Percentiles rank a stretch among this genome's conserved stretches.
These are phyloP conservation scores for Bombus soroeensis DNA, from an alignment of 1,140 invertebrate species.

Conservation along the genomic window DNA sequence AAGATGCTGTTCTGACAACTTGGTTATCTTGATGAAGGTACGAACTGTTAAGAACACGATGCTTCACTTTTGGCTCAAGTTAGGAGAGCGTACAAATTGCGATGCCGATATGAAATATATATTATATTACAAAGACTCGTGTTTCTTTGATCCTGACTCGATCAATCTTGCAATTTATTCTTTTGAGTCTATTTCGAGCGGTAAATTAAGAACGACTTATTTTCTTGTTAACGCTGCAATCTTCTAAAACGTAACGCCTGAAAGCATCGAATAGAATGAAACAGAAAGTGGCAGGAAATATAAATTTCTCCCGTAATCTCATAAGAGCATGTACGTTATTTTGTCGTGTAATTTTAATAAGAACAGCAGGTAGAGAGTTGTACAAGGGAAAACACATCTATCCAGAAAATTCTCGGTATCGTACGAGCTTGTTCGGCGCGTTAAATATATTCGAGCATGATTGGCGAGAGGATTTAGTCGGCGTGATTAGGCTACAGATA, in stretches of 20 bases:
- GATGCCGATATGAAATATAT: background rate
- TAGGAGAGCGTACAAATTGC: background rate
- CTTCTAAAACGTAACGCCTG: too few species aligned
- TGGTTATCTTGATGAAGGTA: background rate
- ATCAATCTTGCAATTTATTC: background rate
- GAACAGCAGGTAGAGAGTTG: background rate
- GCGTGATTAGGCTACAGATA: background rate
- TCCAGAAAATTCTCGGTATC: background rate
- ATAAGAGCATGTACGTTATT: background rate
- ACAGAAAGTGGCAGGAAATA: background rate
- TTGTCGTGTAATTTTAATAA: background rate
- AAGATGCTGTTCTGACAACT: slow-evolving; percentile 10
- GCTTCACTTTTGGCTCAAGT: background rate
- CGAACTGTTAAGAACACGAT: slow-evolving; percentile 2
- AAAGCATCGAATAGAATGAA: background rate
- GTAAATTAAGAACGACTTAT: background rate
- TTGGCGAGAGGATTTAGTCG: background rate
- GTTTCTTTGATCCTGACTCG: too few species aligned
- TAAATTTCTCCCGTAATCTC: background rate
- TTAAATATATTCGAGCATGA: background rate
- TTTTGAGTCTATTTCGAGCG: too few species aligned
- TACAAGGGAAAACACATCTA: too few species aligned
- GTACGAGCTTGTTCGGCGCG: background rate
- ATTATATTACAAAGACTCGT: background rate
- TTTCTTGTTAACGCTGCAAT: background rate